phyloP scores from a whole-genome alignment of 2,888 invertebrate species.

The Archaeoteleia sp. region DNA sequence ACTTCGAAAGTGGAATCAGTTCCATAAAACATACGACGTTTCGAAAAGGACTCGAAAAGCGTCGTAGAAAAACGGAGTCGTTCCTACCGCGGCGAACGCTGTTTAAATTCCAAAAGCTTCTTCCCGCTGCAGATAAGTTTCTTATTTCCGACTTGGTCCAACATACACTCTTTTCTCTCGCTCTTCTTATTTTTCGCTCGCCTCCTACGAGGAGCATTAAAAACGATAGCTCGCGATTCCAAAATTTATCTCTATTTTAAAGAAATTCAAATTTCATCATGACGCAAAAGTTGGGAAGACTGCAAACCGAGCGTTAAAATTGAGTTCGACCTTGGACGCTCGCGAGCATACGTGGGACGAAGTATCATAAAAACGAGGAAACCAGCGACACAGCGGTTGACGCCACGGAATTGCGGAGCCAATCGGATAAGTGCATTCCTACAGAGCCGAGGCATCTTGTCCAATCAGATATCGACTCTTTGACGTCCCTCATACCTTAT shows the following conservation, averaged over 20 bases:
- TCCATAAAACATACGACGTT: slow-evolving; percentile 42
- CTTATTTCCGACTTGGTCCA: slow-evolving; percentile 49
- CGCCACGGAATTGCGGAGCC: slow-evolving; percentile 71
- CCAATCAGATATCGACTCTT: slow-evolving; percentile 73
- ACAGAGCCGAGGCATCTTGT: slow-evolving; percentile 66
- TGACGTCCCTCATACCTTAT: slow-evolving; percentile 74
- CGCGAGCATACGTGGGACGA: neutral
- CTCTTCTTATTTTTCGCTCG: slow-evolving; percentile 8
- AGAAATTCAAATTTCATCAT: slow-evolving; percentile 66
- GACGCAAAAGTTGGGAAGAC: slow-evolving; percentile 61
- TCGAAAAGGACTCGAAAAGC: slow-evolving; percentile 28
- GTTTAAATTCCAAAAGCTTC: slow-evolving; percentile 55
- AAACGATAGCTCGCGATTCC: slow-evolving; percentile 12
- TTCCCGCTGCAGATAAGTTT: slow-evolving; percentile 53
- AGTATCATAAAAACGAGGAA: neutral
- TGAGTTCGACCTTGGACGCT: slow-evolving; percentile 2
- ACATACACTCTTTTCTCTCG: slow-evolving; percentile 10
- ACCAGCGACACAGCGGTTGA: slow-evolving; percentile 61
- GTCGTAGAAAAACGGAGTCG: slow-evolving; percentile 30
- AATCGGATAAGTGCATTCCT: slow-evolving; percentile 75
- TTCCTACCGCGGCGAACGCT: slow-evolving; percentile 30
- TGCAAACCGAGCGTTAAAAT: slow-evolving; percentile 45
- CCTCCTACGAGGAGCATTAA: slow-evolving; percentile 34
- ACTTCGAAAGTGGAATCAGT: slow-evolving; percentile 37
- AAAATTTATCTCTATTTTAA: slow-evolving; percentile 56